Evolutionary conservation across 2,888 invertebrate species (phyloP).

Genomic region (Stenichneumon culpator): DNA sequence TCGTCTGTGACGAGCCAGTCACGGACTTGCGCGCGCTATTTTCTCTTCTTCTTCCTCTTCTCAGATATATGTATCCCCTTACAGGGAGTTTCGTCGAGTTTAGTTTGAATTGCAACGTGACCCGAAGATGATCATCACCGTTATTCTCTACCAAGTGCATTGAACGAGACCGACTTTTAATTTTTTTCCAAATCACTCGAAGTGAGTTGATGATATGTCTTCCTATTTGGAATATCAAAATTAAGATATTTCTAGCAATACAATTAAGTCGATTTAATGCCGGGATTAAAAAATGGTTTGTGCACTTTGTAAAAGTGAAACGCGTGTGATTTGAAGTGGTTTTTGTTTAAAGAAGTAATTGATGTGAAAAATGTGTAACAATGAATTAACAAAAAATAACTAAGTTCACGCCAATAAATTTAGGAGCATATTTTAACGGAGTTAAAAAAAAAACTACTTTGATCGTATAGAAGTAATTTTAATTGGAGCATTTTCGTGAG

Average conservation of each 20-base stretch:
- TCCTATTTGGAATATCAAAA: background rate
- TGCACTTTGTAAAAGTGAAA: too few relatives aligned
- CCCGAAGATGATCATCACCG: constrained; percentile 54
- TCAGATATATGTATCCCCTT: constrained; percentile 51
- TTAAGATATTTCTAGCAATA: background rate
- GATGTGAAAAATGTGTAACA: too few relatives aligned
- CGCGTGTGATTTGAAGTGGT: too few relatives aligned
- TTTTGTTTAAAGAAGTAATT: too few relatives aligned
- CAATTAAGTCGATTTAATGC: too few relatives aligned
- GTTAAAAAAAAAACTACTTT: too few relatives aligned
- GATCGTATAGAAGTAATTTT: too few relatives aligned
- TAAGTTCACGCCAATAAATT: too few relatives aligned
- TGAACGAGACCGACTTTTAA: background rate
- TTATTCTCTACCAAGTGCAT: constrained; percentile 14
- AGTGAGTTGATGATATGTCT: constrained; percentile 15
- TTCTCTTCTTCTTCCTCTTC: constrained; percentile 59
- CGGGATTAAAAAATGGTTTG: too few relatives aligned
- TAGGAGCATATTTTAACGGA: too few relatives aligned
- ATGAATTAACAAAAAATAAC: too few relatives aligned
- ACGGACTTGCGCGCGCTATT: constrained; percentile 71
- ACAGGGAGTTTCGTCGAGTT: constrained; percentile 48
- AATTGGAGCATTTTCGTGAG: background rate
- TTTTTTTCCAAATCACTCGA: background rate
- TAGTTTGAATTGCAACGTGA: constrained; percentile 69
- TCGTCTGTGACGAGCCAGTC: constrained; percentile 62